A percentile compares a stretch with the other conserved stretches of the same genome.
These are phyloP conservation scores for Tautogolabrus adspersus DNA, from an alignment of 2,113 vertebrate species.

Conservation along the genomic window DNA sequence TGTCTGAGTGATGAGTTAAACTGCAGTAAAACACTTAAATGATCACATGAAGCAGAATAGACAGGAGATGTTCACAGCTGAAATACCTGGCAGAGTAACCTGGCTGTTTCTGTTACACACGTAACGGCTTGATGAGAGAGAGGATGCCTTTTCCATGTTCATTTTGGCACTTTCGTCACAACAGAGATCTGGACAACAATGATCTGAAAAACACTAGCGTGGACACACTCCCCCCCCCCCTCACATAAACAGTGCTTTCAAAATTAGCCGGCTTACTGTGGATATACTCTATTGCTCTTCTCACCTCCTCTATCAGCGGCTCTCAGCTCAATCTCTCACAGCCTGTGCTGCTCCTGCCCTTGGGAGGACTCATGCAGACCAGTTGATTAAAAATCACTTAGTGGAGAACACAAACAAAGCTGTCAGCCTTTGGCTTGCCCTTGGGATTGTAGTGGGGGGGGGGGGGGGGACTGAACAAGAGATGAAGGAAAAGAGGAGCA, in stretches of 20 bases:
- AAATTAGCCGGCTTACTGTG: conserved; percentile 13
- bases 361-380: conserved; percentile 76
- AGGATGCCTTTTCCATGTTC: not conserved
- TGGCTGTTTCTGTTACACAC: not conserved
- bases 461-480: conserved; percentile 24
- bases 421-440: conserved; percentile 79
- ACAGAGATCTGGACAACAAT: not conserved
- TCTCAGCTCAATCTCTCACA: conserved; percentile 50
- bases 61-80: not conserved
- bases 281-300: not conserved
- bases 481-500: conserved; percentile 27
- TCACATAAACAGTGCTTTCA: not conserved
- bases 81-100: not conserved
- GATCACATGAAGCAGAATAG: not conserved
- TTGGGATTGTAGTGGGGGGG: conserved; percentile 58
- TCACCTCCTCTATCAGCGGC: conserved; percentile 33
- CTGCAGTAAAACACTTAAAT: not conserved
- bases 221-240: not conserved
- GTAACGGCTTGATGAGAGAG: not conserved
- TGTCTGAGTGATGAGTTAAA: not conserved
- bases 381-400: conserved; percentile 85
- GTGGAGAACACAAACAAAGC: conserved; percentile 80
- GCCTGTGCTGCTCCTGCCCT: conserved; percentile 62
- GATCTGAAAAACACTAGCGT: not conserved
- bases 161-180: not conserved